Conservation (phyloP, 2,113 vertebrate genomes). For the Circaetus gallicus region DNA sequence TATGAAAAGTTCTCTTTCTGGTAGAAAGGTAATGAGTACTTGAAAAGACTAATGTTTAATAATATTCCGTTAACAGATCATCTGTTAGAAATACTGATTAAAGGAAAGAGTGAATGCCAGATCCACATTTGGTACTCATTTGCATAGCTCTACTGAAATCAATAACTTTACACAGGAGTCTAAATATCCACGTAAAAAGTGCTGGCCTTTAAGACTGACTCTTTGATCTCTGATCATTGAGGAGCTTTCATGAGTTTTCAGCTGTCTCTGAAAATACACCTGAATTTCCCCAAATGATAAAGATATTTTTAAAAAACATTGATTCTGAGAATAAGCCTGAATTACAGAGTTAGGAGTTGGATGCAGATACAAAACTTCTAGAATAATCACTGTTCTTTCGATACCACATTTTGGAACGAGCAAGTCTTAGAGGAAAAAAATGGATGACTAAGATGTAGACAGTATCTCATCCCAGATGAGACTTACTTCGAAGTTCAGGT, state of each 20-base stretch:
- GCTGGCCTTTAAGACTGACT: background rate
- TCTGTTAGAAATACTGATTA: background rate
- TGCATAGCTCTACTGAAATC: background rate
- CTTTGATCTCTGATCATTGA: background rate
- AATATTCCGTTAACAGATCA: conserved; percentile 32
- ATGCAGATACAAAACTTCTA: background rate
- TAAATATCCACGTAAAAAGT: background rate
- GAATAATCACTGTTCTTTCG: background rate
- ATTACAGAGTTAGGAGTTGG: background rate
- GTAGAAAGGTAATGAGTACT: conserved; percentile 25
- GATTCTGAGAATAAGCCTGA: background rate
- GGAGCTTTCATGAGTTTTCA: background rate
- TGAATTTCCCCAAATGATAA: background rate
- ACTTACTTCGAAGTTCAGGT: background rate
- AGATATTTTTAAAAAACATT: background rate
- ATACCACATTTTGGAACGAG: background rate
- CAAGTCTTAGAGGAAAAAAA: background rate
- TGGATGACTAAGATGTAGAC: background rate
- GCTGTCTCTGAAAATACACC: background rate
- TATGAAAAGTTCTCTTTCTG: conserved; percentile 1
- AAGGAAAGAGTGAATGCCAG: background rate
- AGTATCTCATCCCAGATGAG: background rate
- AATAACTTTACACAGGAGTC: background rate
- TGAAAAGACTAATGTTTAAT: conserved; percentile 46
- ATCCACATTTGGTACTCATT: background rate